Conservation (phyloP, 2,113 vertebrate genomes). For the Archocentrus centrarchus region DNA sequence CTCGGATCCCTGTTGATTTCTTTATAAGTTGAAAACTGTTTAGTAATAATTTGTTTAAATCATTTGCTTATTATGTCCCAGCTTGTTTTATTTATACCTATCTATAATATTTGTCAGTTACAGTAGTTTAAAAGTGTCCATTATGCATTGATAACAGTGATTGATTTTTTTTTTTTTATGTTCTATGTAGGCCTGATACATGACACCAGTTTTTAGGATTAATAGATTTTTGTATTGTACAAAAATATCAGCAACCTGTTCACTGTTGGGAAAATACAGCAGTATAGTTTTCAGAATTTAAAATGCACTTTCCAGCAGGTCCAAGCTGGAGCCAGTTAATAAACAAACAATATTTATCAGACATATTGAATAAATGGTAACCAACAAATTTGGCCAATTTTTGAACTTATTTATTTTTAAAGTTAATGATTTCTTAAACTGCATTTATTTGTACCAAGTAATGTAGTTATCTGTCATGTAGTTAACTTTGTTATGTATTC, state of each 20-base stretch:
- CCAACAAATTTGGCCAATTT: background rate
- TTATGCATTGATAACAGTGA: too few relatives aligned
- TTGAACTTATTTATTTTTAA: background rate
- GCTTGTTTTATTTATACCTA: background rate
- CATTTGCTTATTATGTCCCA: background rate
- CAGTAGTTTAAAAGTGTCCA: too few relatives aligned
- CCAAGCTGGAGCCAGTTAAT: background rate
- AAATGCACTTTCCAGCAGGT: background rate
- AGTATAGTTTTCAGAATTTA: background rate
- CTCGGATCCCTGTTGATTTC: background rate
- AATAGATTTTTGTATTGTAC: background rate
- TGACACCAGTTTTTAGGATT: too few relatives aligned
- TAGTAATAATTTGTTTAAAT: background rate
- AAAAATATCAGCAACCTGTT: background rate
- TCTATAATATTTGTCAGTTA: background rate
- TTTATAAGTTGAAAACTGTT: background rate
- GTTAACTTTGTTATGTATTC: too few relatives aligned
- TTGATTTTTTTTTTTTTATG: too few relatives aligned
- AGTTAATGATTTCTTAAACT: background rate
- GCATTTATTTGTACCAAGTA: background rate
- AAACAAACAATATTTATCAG: conserved; percentile 6
- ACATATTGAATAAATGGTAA: background rate
- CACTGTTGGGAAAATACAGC: background rate
- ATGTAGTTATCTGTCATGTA: background rate
- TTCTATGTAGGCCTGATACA: too few relatives aligned